These are phyloP conservation scores for Sylvicola cinctus DNA, from an alignment of 2,888 invertebrate species.

Conservation along the genomic window DNA sequence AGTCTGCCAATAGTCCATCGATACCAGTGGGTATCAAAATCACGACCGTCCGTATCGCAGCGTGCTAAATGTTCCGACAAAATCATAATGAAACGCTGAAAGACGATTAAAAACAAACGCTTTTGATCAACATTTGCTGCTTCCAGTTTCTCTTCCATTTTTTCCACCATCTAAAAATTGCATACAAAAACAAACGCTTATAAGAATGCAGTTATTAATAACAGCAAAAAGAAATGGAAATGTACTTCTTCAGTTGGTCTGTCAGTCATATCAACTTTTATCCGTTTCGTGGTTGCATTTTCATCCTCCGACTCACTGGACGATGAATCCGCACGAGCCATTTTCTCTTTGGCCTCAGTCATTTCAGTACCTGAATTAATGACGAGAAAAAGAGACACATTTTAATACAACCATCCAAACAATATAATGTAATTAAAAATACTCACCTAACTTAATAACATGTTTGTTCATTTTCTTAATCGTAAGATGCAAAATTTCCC, in stretches of 20 bases:
- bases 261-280: slow-evolving; percentile 27
- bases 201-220: not conserved
- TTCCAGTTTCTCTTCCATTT: slow-evolving; percentile 89
- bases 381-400: not conserved
- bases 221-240: slow-evolving; percentile 2
- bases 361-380: slow-evolving; percentile 42
- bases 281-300: slow-evolving; percentile 28
- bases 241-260: slow-evolving; percentile 40
- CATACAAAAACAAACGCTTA: not conserved
- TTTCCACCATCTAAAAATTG: slow-evolving; percentile 52
- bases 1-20: slow-evolving; percentile 86
- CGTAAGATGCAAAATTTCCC: slow-evolving; percentile 92
- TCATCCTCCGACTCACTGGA: slow-evolving; percentile 69
- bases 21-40: slow-evolving; percentile 91
- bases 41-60: slow-evolving; percentile 81
- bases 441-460: slow-evolving; percentile 57
- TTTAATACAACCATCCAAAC: slow-evolving; percentile 1
- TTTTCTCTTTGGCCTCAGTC: slow-evolving; percentile 65
- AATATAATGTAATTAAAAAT: not conserved
- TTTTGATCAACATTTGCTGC: slow-evolving; percentile 92
- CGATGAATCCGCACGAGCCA: slow-evolving; percentile 63
- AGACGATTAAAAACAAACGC: slow-evolving; percentile 88
- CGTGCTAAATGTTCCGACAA: slow-evolving; percentile 86
- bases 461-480: slow-evolving; percentile 94
- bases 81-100: slow-evolving; percentile 96